Conservation (phyloP, 2,888 invertebrate genomes). For the Allygus modestus region DNA sequence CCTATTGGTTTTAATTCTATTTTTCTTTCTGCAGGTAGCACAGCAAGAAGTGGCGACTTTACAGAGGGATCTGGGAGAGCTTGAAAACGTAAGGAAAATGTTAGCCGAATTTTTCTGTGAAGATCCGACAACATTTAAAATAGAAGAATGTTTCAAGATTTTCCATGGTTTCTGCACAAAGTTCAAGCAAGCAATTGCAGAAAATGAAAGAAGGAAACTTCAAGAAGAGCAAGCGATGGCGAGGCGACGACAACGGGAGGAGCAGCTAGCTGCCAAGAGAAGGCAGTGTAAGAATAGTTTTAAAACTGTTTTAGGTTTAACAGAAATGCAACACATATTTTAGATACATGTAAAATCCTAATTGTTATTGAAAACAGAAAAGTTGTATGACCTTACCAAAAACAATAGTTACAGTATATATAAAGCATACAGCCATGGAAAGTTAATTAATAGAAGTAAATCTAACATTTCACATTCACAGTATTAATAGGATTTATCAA, state of each 20-base stretch:
- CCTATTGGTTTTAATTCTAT: no score
- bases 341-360: no score
- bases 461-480: no score
- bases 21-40: no score
- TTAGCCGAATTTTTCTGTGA: constrained; percentile 97
- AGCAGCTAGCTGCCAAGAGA: constrained; percentile 81
- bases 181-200: constrained; percentile 89
- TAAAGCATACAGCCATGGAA: no score
- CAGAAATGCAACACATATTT: no score
- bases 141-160: constrained; percentile 96
- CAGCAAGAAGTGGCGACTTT: constrained; percentile 87
- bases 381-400: no score
- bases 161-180: constrained; percentile 93
- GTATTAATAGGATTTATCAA: no score
- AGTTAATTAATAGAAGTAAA: no score
- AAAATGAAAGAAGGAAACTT: constrained; percentile 89
- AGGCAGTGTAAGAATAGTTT: constrained; percentile 77
- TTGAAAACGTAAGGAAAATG: constrained; percentile 87
- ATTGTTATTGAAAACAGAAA: no score
- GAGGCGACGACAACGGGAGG: constrained; percentile 85
- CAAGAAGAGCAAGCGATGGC: constrained; percentile 93
- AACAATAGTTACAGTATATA: no score
- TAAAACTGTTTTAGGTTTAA: neutral
- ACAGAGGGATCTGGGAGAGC: constrained; percentile 88
- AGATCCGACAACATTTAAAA: constrained; percentile 90